Base-by-base conservation (phyloP, 2,113 vertebrate genomes). In the Clarias magur region DNA sequence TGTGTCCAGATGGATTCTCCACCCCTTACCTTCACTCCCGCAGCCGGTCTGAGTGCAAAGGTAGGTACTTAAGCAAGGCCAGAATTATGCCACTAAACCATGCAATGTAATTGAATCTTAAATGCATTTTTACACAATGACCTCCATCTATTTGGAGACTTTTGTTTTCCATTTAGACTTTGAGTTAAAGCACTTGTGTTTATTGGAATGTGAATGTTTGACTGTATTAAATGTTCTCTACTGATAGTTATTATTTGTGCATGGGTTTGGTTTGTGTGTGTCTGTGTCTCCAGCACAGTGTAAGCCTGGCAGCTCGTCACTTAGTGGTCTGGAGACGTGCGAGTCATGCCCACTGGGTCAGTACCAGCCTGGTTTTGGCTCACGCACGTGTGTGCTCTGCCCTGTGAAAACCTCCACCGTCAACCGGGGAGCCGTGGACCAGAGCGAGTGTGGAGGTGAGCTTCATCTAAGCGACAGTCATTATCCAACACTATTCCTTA, bases 11-110 rank as follows among this genome's bases (percentile, higher is more conserved):
- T 53, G 97, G 95, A 67, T 98, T 93, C n/a, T 95, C 96, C 82
- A 99, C 98, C 0, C 96, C 97, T 21, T 99, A 99, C 91, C 95
- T 98, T 21, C 98, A 99, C 86, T 97, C 98, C 19, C 97, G 97
- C 91, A 97, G 95, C 88, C 38, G 95, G 86, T 92, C 93, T 0
- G 97, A 99, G 90, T 99, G 98, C 91, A 99, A 96, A 97, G 97
- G 98, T 99, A 91, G 68, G 13, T 3, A 1, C 10, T 25, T 30
- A 60, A 82, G 62, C 38, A 10, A 70, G 38, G 9, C 10, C 27
- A 62, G 79, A 38, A 80, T 25, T 80, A 27, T 3, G 21, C 73
- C 21, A 25, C 10, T 7, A 13, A 27, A n/a, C 53, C 54, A 78
- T 56, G 25, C 34, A 57, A 19, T 56, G 7, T 17, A 30, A 21